These are phyloP conservation scores for Caenorhabditis japonica DNA, from an alignment of 2,888 invertebrate genomes.

Conservation along the genomic window DNA sequence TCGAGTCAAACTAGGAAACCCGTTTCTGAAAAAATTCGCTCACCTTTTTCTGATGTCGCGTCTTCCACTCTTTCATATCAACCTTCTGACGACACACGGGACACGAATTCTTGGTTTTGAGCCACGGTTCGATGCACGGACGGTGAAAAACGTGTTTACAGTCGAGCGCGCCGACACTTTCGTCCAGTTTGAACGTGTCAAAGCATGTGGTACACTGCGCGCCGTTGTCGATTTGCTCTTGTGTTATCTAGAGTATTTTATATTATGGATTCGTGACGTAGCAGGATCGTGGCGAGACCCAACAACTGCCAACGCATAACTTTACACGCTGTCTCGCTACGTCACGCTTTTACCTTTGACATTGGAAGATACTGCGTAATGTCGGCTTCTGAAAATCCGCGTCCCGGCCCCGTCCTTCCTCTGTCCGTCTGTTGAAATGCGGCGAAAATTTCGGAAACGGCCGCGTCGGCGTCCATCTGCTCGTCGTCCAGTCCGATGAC, in stretches of 20 bases:
- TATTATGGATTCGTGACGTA: too few relatives aligned
- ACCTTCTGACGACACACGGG: constrained; percentile 58
- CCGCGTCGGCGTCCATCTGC: background rate
- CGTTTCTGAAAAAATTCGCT: too few relatives aligned
- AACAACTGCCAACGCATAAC: too few relatives aligned
- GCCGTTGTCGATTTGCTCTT: constrained; percentile 61
- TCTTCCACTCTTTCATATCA: constrained; percentile 29
- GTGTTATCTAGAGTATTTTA: too few relatives aligned
- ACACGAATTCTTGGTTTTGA: constrained; percentile 56
- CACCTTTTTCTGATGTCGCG: constrained; percentile 12
- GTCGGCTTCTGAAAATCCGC: constrained; percentile 26
- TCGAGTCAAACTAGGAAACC: too few relatives aligned
- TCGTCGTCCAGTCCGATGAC: background rate
- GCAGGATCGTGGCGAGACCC: too few relatives aligned
- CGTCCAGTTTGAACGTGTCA: constrained; percentile 61
- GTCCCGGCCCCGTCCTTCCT: background rate
- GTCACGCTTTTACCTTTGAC: constrained; percentile 34
- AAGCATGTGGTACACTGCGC: constrained; percentile 68
- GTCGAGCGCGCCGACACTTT: constrained; percentile 55
- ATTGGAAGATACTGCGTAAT: constrained; percentile 36
- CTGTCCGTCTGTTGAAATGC: background rate
- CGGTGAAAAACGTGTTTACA: constrained; percentile 66
- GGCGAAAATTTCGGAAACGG: constrained; percentile 15
- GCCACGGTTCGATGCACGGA: constrained; percentile 65
- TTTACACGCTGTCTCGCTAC: too few relatives aligned